Conservation (phyloP, 2,113 vertebrate species). For the Hiodon tergisus region DNA sequence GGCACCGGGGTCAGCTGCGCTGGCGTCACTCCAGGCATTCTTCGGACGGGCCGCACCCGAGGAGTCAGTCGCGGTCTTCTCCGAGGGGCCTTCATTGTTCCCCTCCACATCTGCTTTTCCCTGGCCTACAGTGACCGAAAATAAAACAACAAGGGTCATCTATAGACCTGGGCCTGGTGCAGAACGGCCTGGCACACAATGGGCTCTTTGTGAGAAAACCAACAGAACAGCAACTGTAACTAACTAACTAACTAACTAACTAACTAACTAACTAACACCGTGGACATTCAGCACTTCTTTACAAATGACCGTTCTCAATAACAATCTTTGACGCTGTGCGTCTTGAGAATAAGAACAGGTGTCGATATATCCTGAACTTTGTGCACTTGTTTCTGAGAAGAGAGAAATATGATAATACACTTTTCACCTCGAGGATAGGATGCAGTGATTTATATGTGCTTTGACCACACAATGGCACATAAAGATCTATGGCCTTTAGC, state of each 20-base stretch:
- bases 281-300: too few species aligned
- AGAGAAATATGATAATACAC: not conserved
- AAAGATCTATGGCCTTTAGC: conserved; percentile 8
- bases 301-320: too few species aligned
- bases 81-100: conserved; percentile 89
- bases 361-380: too few species aligned
- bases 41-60: conserved; percentile 72
- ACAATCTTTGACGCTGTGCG: too few species aligned
- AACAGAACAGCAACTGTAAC: conserved; percentile 6
- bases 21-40: conserved; percentile 75
- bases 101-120: conserved; percentile 85
- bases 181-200: conserved; percentile 70
- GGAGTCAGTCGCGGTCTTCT: conserved; percentile 91
- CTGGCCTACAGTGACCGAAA: conserved; percentile 64
- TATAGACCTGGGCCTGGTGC: conserved; percentile 77
- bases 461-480: not conserved
- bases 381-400: too few species aligned
- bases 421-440: not conserved
- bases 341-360: too few species aligned
- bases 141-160: conserved; percentile 86
- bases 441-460: not conserved
- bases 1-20: conserved; percentile 74
- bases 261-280: too few species aligned
- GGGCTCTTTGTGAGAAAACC: conserved; percentile 41
- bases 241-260: too few species aligned